Conservation (phyloP, 1,140 invertebrate genomes). For the Aphelenchoides fujianensis region DNA sequence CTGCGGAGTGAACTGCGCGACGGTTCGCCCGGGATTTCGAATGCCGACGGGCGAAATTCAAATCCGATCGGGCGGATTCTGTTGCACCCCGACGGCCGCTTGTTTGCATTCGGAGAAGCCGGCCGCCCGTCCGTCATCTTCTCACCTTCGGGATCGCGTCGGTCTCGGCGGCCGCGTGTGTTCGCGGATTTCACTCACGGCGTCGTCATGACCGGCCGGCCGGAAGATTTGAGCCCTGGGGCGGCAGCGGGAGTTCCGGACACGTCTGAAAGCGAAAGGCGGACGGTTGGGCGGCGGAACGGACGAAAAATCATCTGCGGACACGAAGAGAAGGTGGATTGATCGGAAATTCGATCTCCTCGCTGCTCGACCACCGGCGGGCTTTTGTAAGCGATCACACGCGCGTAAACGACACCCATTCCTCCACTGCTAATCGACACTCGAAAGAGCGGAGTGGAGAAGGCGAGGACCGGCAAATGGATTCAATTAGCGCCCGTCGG, state of each 20-base stretch:
- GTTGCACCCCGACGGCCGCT: neutral
- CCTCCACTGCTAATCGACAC: too few species aligned
- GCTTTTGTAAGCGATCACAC: too few species aligned
- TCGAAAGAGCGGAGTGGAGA: too few species aligned
- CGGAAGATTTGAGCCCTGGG: too few species aligned
- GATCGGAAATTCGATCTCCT: too few species aligned
- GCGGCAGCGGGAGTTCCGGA: neutral
- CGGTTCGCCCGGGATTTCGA: neutral
- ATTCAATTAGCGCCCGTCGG: too few species aligned
- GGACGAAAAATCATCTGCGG: constrained; percentile 1
- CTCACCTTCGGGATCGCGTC: too few species aligned
- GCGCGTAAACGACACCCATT: too few species aligned
- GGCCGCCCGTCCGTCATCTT: neutral
- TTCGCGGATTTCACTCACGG: constrained; percentile 2
- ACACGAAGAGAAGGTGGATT: neutral
- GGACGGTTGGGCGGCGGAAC: neutral
- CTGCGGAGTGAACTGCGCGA: too few species aligned
- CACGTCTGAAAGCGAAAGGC: neutral
- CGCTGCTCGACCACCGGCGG: too few species aligned
- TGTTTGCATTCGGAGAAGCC: neutral
- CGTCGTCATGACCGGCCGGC: neutral
- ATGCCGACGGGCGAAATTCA: neutral
- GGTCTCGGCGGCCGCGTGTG: neutral
- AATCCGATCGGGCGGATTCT: constrained; percentile 2
- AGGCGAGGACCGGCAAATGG: too few species aligned